Base-by-base conservation (phyloP, 2,888 invertebrate genomes). In the Lepeophtheirus nordmannii region DNA sequence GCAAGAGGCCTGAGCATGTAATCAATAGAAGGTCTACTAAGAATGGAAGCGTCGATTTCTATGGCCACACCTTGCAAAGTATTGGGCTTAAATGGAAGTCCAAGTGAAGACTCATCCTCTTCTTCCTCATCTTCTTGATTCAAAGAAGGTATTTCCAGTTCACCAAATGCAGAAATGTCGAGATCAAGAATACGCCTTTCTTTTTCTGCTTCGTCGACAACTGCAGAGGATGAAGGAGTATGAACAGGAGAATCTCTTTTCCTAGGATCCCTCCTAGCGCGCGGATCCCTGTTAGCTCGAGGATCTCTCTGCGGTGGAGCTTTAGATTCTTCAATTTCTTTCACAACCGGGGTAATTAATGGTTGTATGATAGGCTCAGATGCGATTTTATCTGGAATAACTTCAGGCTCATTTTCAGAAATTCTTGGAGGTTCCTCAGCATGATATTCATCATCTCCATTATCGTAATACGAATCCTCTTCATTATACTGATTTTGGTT, bases 21-120 rank as follows among this genome's bases (percentile, higher is more conserved):
- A 0, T 77, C 71, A 64, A 89, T 83, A 0, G 85, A 85, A 0
- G 83, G 82, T 74, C 89, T 89, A 57, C 86, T 85, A 64, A 83
- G 83, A 58, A 87, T 80, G 46, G 87, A 86, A 10, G 86, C 89
- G 73, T 89, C 87, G 68, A 90, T 89, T 78, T 90, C 90, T 0
- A 85, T 86, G 37, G 89, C 89, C 0, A 89, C 88, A 14, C 85
- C 82, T 74, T 87, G 88, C 71, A 86, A 83, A n/a, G 86, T 83
- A 71, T 79, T 78, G 10, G 85, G 83, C 74, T 88, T 87, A 72
- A 89, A 88, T 0, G 88, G 87, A 67, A 86, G 75, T 37, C 81
- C 80, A 46, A 62, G 22, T 10, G 58, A 58, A 1, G 39, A 39
- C 14, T 39, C 17, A 14, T 68, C 57, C 12, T 53, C 56, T 30